A percentile compares a stretch with the other conserved stretches of the same genome.
phyloP scores from a whole-genome alignment of 2,888 invertebrate species.

The Argyresthia albistria region DNA sequence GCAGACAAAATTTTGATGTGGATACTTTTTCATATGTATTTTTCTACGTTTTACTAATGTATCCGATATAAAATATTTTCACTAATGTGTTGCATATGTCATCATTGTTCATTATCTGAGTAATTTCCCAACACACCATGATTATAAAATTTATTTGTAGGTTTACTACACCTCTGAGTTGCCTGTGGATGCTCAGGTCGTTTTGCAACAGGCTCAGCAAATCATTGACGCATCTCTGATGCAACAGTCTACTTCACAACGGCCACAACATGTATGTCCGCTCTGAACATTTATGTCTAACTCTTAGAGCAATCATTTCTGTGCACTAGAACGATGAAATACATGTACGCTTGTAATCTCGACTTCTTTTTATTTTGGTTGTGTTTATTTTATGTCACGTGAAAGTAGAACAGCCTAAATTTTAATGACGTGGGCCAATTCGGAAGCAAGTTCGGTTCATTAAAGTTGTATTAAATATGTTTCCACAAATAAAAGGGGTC shows the following conservation, averaged over 20 bases:
- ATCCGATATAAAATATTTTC: too few species aligned
- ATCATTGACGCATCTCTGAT: conserved; percentile 70
- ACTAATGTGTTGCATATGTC: too few species aligned
- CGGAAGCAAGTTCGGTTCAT: too few species aligned
- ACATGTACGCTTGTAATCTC: neutral
- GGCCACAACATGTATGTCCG: conserved; percentile 68
- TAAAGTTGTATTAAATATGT: too few species aligned
- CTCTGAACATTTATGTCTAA: conserved; percentile 6
- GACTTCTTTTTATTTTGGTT: neutral
- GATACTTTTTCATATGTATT: too few species aligned
- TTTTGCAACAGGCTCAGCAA: conserved; percentile 70
- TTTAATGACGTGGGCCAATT: too few species aligned
- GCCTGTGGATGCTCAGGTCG: conserved; percentile 69
- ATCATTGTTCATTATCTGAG: too few species aligned
- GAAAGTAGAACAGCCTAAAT: too few species aligned
- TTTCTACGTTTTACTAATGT: too few species aligned
- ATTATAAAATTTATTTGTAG: conserved; percentile 57
- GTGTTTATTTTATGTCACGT: neutral
- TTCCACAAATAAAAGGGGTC: too few species aligned
- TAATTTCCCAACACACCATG: neutral
- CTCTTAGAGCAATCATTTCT: conserved; percentile 1
- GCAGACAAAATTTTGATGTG: too few species aligned
- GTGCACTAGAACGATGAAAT: neutral
- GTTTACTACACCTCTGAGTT: conserved; percentile 71
- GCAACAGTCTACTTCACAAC: conserved; percentile 65